These are phyloP conservation scores for Atta texana DNA, from an alignment of 1,140 invertebrate species.

Conservation along the genomic window DNA sequence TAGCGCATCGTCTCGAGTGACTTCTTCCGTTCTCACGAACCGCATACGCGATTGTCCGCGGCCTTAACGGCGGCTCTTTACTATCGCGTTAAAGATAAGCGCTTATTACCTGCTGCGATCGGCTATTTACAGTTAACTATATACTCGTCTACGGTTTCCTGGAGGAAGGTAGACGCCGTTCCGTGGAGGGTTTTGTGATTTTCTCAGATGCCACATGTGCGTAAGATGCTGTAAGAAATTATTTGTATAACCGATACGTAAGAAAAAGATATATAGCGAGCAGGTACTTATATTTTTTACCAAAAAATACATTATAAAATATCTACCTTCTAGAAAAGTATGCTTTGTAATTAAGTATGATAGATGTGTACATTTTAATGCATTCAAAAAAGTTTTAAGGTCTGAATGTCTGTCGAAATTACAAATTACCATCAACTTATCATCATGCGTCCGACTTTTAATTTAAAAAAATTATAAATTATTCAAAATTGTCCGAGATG, in stretches of 20 bases:
- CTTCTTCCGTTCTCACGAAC: slow-evolving; percentile 74
- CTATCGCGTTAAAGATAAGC: slow-evolving; percentile 77
- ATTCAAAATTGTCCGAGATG: slow-evolving; percentile 4
- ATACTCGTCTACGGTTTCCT: slow-evolving; percentile 52
- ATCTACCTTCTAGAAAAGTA: neutral
- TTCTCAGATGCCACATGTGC: slow-evolving; percentile 39
- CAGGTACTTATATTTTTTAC: neutral
- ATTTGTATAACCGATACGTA: neutral
- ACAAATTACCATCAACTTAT: slow-evolving; percentile 14
- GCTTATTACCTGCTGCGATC: slow-evolving; percentile 74
- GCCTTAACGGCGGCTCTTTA: slow-evolving; percentile 74
- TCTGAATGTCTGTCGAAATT: neutral
- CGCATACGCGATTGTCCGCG: slow-evolving; percentile 68
- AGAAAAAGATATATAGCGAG: neutral
- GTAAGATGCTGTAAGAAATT: slow-evolving; percentile 26
- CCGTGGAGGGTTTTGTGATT: slow-evolving; percentile 52
- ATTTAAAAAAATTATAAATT: slow-evolving; percentile 9
- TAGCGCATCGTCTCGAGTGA: slow-evolving; percentile 65
- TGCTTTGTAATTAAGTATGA: neutral
- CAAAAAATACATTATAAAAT: neutral
- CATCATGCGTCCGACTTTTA: neutral
- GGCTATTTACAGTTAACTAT: slow-evolving; percentile 72
- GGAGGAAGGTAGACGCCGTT: slow-evolving; percentile 39
- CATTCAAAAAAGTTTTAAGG: neutral
- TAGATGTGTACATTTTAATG: neutral